Evolutionary conservation across 2,888 invertebrate genomes (phyloP), one percentile per base, ranked within the genome.

Genomic region (Elegia similella): DNA sequence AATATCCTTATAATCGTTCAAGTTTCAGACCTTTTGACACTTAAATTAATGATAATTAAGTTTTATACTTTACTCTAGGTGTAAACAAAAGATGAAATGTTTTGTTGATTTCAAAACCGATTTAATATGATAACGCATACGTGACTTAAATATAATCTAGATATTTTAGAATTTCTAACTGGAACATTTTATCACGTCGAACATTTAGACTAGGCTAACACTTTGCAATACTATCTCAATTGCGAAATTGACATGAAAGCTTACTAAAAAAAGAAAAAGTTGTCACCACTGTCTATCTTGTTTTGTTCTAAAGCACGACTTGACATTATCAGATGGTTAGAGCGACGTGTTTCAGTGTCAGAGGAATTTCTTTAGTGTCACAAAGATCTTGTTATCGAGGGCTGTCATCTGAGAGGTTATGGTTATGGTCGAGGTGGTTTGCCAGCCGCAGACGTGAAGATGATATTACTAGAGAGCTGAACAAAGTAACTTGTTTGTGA

Each of bases 341-440:
- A 46, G 23, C 13, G 32, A 48, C 47, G 30, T 32, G 53, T 29
- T 32, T 30, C 43, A 12, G 53, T 57, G 52, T 53, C 57, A 57
- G 42, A 53, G 42, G 58, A 38, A 58, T 59, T 57, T 53, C 56
- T 58, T 53, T 53, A 52, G 56, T 56, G 59, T 59, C 61, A 56
- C 52, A 59, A 60, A 57, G 55, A 59, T 59, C 32, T 48, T 57
- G 55, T 60, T 55, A 62, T 64, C 62, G 50, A 34, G 57, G 52
- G 38, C 56, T 65, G 65, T 65, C 63, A 67, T 62, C 60, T 59
- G 46, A 58, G 60, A 59, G 46, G 58, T 58, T 62, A 53, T 60
- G 38, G 59, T 58, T 62, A 53, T 60, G 38, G 59, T 17, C 42
- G 54, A 44, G 47, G 56, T 44, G 43, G 59, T 53, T 50, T 23